Evolutionary conservation across 2,888 invertebrate genomes (phyloP).

Genomic region (Ophion ellenae): DNA sequence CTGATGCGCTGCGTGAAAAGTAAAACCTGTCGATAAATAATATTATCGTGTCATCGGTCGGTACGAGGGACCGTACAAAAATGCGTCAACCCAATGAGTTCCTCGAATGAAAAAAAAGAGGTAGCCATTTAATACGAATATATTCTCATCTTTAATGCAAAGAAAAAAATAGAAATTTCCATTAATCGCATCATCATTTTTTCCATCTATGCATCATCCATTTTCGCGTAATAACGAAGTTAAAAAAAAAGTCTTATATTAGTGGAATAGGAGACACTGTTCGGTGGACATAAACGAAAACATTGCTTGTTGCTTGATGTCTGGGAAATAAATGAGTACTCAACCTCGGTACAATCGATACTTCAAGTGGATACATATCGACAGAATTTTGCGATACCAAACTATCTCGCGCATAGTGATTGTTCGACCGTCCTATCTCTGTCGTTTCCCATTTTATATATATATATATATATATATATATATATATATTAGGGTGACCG

Average conservation of each 20-base stretch:
- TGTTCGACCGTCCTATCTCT: not conserved
- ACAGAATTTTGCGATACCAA: not conserved
- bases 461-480: too few species aligned
- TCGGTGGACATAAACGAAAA: conserved; percentile 23
- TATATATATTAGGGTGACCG: too few species aligned
- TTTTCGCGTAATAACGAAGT: not conserved
- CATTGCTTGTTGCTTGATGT: conserved; percentile 30
- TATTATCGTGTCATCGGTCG: not conserved
- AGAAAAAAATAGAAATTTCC: not conserved
- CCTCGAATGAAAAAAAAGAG: not conserved
- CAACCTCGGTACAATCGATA: conserved; percentile 63
- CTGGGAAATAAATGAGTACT: conserved; percentile 65
- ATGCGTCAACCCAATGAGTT: not conserved
- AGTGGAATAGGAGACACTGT: not conserved
- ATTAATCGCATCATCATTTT: not conserved
- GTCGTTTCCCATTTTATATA: not conserved
- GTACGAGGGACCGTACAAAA: not conserved
- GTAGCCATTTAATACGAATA: not conserved
- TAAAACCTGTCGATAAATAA: conserved; percentile 22
- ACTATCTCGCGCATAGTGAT: not conserved
- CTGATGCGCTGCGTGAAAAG: not conserved
- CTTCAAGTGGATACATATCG: conserved; percentile 27
- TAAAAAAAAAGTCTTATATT: not conserved
- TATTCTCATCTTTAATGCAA: not conserved
- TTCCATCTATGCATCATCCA: not conserved